Evolutionary conservation across 2,113 vertebrate genomes (phyloP), one percentile per base, ranked within the genome.

Genomic region (Nesoenas mayeri): DNA sequence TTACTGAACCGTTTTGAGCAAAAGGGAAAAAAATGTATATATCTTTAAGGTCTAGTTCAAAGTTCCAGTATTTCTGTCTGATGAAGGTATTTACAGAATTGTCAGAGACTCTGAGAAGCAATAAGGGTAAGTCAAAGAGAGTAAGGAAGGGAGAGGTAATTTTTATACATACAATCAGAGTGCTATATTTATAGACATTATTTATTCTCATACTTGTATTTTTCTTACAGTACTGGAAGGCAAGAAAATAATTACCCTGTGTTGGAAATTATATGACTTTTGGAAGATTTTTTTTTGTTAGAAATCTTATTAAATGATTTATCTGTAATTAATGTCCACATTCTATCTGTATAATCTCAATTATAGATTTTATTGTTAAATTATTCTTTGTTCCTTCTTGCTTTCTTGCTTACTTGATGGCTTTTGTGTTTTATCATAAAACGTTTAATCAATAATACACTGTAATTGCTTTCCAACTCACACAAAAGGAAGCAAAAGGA

Each of bases 181-280:
- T 71, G 56, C 47, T 97, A 82, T 91, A 90, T 96, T 95, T 95
- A 91, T 92, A 94, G 66, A 94, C 50, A 85, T 91, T 84, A 94
- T 91, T 95, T 97, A 89, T 97, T 97, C 94, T 96, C 93, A 94
- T 96, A 91, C 73, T 91, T 93, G 71, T 93, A 89, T 95, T 94
- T 97, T 94, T 91, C 36, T 85, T 93, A 74, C n/a, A 47, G 50
- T 93, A 97, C 77, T 85, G 77, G 81, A 97, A 95, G 87, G 44
- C 61, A 81, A 96, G 69, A 94, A 85, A 96, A 95, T 87, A 94
- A 95, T 95, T 94, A 86, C 19, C 50, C 66, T 93, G 12, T 89
- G 69, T 50, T 94, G 64, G 26, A 96, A 95, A 81, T 91, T 74
- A 71, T 91, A 87, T 92, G 53, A 93, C 44, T 87, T 96, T 94